A percentile compares a stretch with the other conserved stretches of the same genome.
Evolutionary conservation across 2,797 vertebrate species (phyloP).

Genomic region (Phoeniculus purpureus): DNA sequence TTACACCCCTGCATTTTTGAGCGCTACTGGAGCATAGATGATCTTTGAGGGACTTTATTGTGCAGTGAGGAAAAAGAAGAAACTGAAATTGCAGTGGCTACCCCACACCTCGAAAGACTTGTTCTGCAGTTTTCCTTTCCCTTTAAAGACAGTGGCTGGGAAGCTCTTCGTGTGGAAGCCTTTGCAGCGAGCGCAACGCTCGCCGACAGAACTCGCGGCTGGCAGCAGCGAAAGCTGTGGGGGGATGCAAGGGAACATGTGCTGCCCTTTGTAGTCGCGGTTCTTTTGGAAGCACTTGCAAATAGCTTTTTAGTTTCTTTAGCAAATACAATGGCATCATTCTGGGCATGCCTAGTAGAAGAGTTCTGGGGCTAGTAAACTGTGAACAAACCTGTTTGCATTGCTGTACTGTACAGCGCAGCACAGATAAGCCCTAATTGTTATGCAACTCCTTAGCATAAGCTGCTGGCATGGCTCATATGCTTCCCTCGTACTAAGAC

Average conservation of each 20-base stretch:
- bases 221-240: slow-evolving; percentile 54
- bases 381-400: slow-evolving; percentile 83
- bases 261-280: slow-evolving; percentile 69
- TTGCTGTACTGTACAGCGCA: slow-evolving; percentile 71
- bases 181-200: not conserved
- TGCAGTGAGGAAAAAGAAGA: not conserved
- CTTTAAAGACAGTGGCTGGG: slow-evolving; percentile 19
- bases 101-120: slow-evolving; percentile 46
- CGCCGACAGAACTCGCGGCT: slow-evolving; percentile 54
- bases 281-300: slow-evolving; percentile 71
- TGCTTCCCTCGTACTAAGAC: slow-evolving; percentile 79
- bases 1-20: not conserved
- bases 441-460: slow-evolving; percentile 84
- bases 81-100: not conserved
- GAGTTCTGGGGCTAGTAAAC: slow-evolving; percentile 73
- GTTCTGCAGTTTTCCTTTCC: slow-evolving; percentile 22
- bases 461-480: slow-evolving; percentile 80
- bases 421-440: slow-evolving; percentile 79
- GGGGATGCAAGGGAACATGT: slow-evolving; percentile 58
- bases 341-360: slow-evolving; percentile 80
- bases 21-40: not conserved
- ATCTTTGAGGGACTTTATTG: not conserved
- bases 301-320: slow-evolving; percentile 75
- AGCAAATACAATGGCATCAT: slow-evolving; percentile 75
- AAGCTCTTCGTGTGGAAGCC: not conserved